Conservation (phyloP, 35 echinoderm and acorn worm genomes). For the Ophiothrix spiculata region DNA sequence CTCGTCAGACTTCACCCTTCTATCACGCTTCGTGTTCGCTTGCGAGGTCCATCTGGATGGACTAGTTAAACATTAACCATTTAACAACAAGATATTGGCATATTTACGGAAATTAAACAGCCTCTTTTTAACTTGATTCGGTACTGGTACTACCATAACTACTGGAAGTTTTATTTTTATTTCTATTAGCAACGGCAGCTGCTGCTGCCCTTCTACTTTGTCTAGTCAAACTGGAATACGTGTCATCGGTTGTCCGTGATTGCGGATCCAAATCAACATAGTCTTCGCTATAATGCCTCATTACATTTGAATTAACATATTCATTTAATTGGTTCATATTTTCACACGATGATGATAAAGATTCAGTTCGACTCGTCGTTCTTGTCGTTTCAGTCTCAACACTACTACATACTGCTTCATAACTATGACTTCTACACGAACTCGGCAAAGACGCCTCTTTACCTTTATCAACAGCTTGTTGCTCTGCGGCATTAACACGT, state of each 20-base stretch:
- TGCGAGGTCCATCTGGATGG: too few species aligned
- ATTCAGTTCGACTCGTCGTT: not conserved
- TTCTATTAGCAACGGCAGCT: not conserved
- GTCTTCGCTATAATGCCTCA: slow-evolving; percentile 19
- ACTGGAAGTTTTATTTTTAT: too few species aligned
- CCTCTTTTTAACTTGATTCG: too few species aligned
- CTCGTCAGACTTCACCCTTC: too few species aligned
- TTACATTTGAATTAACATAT: slow-evolving; percentile 1
- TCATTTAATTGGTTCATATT: not conserved
- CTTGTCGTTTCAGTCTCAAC: not conserved
- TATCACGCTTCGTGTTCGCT: too few species aligned
- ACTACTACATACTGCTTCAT: not conserved
- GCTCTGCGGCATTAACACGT: slow-evolving; percentile 17
- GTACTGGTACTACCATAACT: too few species aligned
- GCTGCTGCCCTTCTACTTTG: not conserved
- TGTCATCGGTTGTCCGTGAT: slow-evolving; percentile 16
- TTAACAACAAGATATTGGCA: too few species aligned
- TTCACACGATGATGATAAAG: not conserved
- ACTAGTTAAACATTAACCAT: too few species aligned
- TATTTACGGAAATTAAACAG: too few species aligned
- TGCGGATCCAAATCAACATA: slow-evolving; percentile 32
- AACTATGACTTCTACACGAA: not conserved
- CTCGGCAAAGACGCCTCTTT: not conserved
- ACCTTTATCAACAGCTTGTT: not conserved
- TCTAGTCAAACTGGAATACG: slow-evolving; percentile 29